Percentiles rank a stretch among this genome's conserved stretches.
phyloP scores from a whole-genome alignment of 1,140 invertebrate genomes.

The Ceratitis capitata region DNA sequence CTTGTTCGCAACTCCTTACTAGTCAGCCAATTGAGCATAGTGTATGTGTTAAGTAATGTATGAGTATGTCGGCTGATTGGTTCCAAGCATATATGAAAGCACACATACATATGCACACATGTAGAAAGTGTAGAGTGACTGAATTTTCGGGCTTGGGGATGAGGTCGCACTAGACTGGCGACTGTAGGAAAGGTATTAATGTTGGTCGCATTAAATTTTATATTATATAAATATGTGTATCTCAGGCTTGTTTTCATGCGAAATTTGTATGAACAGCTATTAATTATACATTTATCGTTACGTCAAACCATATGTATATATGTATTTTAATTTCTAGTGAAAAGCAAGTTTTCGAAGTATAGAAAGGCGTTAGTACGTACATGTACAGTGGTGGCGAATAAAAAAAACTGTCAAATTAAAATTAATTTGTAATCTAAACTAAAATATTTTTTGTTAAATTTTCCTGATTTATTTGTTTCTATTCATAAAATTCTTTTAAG shows the following conservation, averaged over 20 bases:
- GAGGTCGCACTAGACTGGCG: not conserved
- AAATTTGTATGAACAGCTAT: not conserved
- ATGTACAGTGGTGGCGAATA: not conserved
- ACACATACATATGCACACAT: not conserved
- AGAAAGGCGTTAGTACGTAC: not conserved
- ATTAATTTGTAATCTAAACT: no score
- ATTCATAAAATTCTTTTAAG: no score
- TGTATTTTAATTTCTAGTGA: not conserved
- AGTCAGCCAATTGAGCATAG: not conserved
- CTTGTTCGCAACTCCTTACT: not conserved
- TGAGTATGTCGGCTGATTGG: not conserved
- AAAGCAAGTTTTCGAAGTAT: not conserved
- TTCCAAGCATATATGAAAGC: not conserved
- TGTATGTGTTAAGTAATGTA: not conserved
- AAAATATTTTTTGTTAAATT: no score
- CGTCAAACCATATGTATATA: no score
- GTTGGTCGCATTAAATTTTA: conserved; percentile 3
- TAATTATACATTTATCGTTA: conserved; percentile 20
- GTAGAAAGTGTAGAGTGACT: not conserved
- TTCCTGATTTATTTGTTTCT: no score
- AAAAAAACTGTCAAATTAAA: no score
- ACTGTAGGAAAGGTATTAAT: not conserved
- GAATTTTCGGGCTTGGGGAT: not conserved
- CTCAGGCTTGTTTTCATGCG: not conserved
- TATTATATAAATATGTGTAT: not conserved